These are phyloP conservation scores for Chiridota heheva DNA, from an alignment of 35 echinoderm and acorn worm genomes.

Conservation along the genomic window DNA sequence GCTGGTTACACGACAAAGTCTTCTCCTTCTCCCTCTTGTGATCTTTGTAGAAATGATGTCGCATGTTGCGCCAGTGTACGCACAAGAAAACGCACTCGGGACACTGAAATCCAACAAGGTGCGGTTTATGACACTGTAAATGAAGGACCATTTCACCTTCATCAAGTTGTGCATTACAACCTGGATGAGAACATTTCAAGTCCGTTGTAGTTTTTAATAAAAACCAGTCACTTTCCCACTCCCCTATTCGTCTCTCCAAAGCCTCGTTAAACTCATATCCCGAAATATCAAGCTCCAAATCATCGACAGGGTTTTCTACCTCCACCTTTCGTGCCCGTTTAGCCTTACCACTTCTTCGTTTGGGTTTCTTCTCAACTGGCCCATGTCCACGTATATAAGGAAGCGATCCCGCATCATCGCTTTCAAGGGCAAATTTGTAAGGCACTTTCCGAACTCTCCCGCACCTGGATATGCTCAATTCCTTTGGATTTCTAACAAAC, in stretches of 20 bases:
- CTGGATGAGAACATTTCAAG: constrained; percentile 25
- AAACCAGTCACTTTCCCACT: constrained; percentile 37
- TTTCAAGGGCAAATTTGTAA: constrained; percentile 32
- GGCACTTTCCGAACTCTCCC: constrained; percentile 24
- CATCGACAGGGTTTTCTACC: constrained; percentile 1
- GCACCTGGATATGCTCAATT: constrained; percentile 38
- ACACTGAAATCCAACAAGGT: constrained; percentile 74
- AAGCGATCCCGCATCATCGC: constrained; percentile 28
- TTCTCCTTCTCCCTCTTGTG: constrained; percentile 42
- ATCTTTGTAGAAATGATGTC: constrained; percentile 57
- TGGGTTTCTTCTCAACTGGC: no score
- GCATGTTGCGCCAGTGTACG: constrained; percentile 84
- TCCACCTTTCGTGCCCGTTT: neutral
- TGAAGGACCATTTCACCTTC: constrained; percentile 55
- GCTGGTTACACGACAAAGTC: constrained; percentile 46
- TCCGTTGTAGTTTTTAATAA: constrained; percentile 26
- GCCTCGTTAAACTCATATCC: constrained; percentile 27
- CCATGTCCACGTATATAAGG: constrained; percentile 10
- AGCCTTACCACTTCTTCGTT: neutral
- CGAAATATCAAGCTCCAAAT: constrained; percentile 1
- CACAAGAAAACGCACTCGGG: constrained; percentile 55
- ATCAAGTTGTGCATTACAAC: constrained; percentile 42
- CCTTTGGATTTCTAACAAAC: constrained; percentile 26
- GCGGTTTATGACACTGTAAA: constrained; percentile 54
- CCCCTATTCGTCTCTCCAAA: constrained; percentile 7